These are phyloP conservation scores for Poeciliopsis turrubarensis DNA, from an alignment of 2,113 vertebrate species.

Conservation along the genomic window DNA sequence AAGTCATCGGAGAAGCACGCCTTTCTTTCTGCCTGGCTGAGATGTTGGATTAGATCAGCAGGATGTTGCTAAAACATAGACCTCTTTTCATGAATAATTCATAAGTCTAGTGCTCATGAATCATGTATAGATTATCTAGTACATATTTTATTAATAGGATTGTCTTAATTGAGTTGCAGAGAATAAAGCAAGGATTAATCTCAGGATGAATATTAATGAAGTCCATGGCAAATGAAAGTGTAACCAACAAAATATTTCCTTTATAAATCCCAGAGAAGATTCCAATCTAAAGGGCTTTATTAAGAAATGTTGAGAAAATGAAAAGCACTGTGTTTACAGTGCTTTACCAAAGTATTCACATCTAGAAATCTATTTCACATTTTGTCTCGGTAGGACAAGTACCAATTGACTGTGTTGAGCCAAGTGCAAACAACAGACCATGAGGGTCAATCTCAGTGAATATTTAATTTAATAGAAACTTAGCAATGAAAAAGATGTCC, in stretches of 20 bases:
- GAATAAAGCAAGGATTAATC: constrained; percentile 79
- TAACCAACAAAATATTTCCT: constrained; percentile 46
- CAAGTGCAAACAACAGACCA: no score
- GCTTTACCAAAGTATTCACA: neutral
- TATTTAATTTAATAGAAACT: neutral
- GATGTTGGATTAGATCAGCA: constrained; percentile 60
- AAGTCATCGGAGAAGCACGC: constrained; percentile 9
- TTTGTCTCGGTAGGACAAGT: no score
- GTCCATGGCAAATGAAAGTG: constrained; percentile 41
- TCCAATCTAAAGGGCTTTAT: constrained; percentile 43
- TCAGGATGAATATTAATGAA: constrained; percentile 77
- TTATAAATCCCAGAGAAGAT: constrained; percentile 37
- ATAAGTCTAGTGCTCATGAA: constrained; percentile 75
- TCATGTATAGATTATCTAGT: constrained; percentile 78
- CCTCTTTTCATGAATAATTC: constrained; percentile 74
- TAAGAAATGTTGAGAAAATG: constrained; percentile 6
- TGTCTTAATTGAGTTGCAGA: constrained; percentile 80
- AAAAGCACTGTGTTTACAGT: constrained; percentile 18
- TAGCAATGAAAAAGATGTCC: no score
- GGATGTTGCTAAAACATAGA: constrained; percentile 71
- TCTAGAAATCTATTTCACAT: no score
- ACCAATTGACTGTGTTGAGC: no score
- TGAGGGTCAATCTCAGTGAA: neutral
- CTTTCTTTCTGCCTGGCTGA: constrained; percentile 27
- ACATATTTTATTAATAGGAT: constrained; percentile 84